Conservation (phyloP, 1,140 invertebrate genomes). For the Hyposmocoma kahamanoa region DNA sequence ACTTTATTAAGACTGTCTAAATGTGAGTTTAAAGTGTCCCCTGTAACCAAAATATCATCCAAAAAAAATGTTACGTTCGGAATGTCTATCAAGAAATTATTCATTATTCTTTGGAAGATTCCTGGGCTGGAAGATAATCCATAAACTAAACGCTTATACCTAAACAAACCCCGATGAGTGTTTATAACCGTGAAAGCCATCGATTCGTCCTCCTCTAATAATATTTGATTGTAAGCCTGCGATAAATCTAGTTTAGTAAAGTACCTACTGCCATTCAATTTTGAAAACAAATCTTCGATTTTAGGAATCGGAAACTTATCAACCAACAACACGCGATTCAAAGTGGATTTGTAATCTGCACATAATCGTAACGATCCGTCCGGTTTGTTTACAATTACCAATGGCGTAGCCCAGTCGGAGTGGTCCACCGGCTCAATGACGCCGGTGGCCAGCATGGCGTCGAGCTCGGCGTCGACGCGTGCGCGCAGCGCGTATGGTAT, state of each 20-base stretch:
- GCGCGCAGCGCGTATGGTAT: not conserved
- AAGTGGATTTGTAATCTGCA: conserved; percentile 23
- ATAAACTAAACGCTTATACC: conserved; percentile 23
- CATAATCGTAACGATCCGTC: conserved; percentile 21
- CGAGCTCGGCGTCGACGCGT: not conserved
- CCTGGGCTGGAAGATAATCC: not conserved
- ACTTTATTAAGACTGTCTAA: conserved; percentile 12
- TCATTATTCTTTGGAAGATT: conserved; percentile 1
- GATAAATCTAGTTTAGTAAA: conserved; percentile 30
- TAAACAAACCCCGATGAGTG: conserved; percentile 33
- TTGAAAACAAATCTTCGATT: not conserved
- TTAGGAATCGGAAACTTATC: conserved; percentile 18
- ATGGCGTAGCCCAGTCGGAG: conserved; percentile 23
- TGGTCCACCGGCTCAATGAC: conserved; percentile 5
- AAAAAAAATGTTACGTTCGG: conserved; percentile 10
- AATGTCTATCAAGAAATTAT: conserved; percentile 26
- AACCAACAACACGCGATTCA: conserved; percentile 17
- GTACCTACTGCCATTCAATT: conserved; percentile 20
- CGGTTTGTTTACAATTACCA: conserved; percentile 26
- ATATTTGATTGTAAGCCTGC: conserved; percentile 20
- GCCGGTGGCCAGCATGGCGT: not conserved
- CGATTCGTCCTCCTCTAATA: conserved; percentile 16
- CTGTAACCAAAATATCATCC: conserved; percentile 14
- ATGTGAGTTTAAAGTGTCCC: conserved; percentile 4
- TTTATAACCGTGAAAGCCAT: conserved; percentile 25